These are phyloP conservation scores for Crotalus horridus DNA, from an alignment of 2,113 vertebrate genomes.

Conservation along the genomic window DNA sequence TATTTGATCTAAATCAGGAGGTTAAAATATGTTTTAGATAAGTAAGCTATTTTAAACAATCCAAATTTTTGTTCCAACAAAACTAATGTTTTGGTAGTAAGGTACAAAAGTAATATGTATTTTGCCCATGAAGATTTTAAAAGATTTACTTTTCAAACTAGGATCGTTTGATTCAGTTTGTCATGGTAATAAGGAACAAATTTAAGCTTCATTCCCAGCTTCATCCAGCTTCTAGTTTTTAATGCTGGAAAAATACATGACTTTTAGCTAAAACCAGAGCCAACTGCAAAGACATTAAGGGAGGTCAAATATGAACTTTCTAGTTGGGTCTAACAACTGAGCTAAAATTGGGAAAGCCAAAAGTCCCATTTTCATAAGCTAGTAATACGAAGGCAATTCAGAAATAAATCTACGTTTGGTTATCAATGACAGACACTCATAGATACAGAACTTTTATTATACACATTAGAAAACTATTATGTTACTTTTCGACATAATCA, in stretches of 20 bases:
- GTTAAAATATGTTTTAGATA: not conserved
- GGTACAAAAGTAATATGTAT: not conserved
- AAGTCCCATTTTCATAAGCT: not conserved
- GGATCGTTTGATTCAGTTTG: not conserved
- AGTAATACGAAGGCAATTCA: not conserved
- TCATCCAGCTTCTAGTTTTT: not conserved
- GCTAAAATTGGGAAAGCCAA: not conserved
- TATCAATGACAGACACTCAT: too few relatives aligned
- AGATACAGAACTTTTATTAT: too few relatives aligned
- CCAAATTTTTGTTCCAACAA: not conserved
- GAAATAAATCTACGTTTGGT: too few relatives aligned
- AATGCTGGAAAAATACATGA: not conserved
- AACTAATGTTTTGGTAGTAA: not conserved
- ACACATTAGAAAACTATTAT: too few relatives aligned
- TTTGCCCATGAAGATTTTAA: not conserved
- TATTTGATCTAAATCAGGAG: not conserved
- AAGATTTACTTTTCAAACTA: not conserved
- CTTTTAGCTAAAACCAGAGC: not conserved
- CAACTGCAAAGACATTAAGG: not conserved
- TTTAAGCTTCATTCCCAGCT: not conserved
- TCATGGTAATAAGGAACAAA: not conserved
- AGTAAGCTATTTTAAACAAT: not conserved
- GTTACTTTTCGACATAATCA: too few relatives aligned
- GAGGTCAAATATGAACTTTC: not conserved
- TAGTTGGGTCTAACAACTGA: not conserved